phyloP scores from a whole-genome alignment of 2,888 invertebrate species.

The Conchocele bisecta region DNA sequence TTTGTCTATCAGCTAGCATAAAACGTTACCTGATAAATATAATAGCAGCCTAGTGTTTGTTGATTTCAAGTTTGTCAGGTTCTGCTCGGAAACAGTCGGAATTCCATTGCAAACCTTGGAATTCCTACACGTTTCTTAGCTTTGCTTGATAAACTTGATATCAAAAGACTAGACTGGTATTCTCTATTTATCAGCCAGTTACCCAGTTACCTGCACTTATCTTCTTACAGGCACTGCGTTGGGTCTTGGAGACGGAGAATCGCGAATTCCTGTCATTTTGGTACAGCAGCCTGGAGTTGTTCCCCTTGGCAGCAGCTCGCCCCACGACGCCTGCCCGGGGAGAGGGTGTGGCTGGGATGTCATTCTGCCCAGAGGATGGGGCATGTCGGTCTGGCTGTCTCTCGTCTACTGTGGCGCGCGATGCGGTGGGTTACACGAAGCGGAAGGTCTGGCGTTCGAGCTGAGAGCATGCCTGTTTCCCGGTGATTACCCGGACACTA shows the following conservation, averaged over 20 bases:
- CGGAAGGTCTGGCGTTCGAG: constrained; percentile 88
- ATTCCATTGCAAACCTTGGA: too few species aligned
- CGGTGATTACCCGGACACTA: constrained; percentile 88
- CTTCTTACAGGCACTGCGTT: constrained; percentile 74
- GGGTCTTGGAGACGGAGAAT: constrained; percentile 84
- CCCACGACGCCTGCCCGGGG: constrained; percentile 75
- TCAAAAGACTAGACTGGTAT: too few species aligned
- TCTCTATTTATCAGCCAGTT: not conserved
- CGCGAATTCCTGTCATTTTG: constrained; percentile 88
- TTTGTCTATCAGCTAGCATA: too few species aligned
- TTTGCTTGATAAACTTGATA: too few species aligned
- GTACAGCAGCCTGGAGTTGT: constrained; percentile 84
- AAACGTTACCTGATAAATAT: too few species aligned
- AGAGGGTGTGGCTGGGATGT: constrained; percentile 94
- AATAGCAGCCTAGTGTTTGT: too few species aligned
- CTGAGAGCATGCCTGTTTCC: constrained; percentile 84
- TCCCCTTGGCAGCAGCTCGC: constrained; percentile 19
- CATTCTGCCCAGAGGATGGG: constrained; percentile 92
- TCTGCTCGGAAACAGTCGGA: too few species aligned
- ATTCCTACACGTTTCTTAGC: too few species aligned
- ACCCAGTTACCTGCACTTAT: not conserved
- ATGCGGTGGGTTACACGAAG: constrained; percentile 89
- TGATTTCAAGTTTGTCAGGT: too few species aligned
- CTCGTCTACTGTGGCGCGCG: constrained; percentile 88
- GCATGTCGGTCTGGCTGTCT: constrained; percentile 92